Evolutionary conservation across 2,113 vertebrate species (phyloP).

Genomic region (Numida meleagris): DNA sequence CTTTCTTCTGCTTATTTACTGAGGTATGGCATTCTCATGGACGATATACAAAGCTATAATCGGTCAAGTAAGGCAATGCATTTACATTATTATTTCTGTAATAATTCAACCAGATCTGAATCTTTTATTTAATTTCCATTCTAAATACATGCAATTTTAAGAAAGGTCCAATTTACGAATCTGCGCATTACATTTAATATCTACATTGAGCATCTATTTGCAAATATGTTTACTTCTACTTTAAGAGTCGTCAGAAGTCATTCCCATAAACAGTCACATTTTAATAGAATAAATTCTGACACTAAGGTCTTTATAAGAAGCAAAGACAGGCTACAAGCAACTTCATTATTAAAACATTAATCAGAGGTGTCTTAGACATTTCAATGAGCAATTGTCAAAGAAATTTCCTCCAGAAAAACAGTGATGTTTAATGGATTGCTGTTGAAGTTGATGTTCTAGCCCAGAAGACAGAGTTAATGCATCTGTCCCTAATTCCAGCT

Average conservation of each 20-base stretch:
- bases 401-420: background rate
- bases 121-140: background rate
- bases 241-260: background rate
- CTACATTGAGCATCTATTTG: background rate
- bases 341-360: background rate
- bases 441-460: background rate
- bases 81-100: background rate
- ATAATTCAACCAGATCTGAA: background rate
- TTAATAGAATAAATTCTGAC: background rate
- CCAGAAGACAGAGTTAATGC: background rate
- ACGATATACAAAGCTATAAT: background rate
- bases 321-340: background rate
- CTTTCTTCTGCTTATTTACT: background rate
- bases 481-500: background rate
- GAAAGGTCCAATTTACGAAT: background rate
- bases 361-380: background rate
- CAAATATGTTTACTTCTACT: background rate
- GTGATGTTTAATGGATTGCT: background rate
- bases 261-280: background rate
- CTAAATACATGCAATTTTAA: background rate
- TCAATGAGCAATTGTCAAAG: background rate
- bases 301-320: background rate
- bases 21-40: background rate
- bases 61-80: background rate
- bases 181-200: background rate